Evolutionary conservation across 1,140 invertebrate genomes (phyloP), one percentile per base, ranked within the genome.

Genomic region (Drosophila nannoptera): DNA sequence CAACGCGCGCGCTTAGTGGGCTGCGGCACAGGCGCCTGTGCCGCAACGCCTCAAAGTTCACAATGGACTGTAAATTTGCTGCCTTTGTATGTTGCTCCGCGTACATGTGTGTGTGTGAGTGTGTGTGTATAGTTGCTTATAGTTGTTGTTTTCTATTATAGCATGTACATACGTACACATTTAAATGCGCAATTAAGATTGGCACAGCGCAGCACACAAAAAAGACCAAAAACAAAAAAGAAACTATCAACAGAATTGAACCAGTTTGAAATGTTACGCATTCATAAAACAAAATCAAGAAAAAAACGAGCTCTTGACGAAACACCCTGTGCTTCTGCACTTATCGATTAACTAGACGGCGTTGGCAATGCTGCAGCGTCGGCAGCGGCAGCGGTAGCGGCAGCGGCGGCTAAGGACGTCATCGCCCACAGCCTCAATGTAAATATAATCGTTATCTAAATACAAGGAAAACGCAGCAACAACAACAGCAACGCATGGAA

Each of bases 131-230:
- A 40, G 61, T 65, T 71, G 77, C 73, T 78, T 63, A 65, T 83
- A 69, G 75, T 78, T 73, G 42, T 63, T 45, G 42, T 69, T 75
- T 72, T 74, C 64, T 76, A 81, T 80, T 46, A 55, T 55, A 36
- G 31, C 58, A 50, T 45, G 46, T 54, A 63, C 33, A 58, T 52
- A 58, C 60, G 50, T 16, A 56, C 31, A 53, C 43, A 84, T 84
- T 80, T 84, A 84, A 84, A 84, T 84, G 80, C 80, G 80, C 80
- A 84, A 84, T 84, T 84, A 84, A 84, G 80, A 83, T 83, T 83
- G 80, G 80, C 81, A 84, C 69, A 73, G 75, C 64, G 58, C 61
- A 60, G 58, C 69, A 58, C 45, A 64, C 53, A 67, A 54, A 48
- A 60, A 38, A 9, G 52, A 46, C 56, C 45, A 54, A 70, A 80